A percentile compares a stretch with the other conserved stretches of the same genome.
phyloP scores from a whole-genome alignment of 2,113 vertebrate species.

The Carlito syrichta region DNA sequence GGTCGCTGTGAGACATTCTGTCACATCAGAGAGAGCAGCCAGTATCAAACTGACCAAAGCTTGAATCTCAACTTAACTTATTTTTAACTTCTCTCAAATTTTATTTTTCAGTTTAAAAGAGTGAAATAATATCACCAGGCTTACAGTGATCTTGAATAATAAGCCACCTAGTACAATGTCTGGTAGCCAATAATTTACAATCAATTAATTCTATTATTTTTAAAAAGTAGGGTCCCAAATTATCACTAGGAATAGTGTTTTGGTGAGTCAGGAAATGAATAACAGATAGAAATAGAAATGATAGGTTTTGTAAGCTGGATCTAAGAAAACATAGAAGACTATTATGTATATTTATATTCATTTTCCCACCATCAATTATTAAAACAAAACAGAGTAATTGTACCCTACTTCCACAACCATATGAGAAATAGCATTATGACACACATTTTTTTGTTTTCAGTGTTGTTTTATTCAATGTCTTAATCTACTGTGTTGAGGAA shows the following conservation, averaged over 20 bases:
- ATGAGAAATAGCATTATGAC: background rate
- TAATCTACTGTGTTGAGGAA: background rate
- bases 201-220: background rate
- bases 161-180: background rate
- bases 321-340: background rate
- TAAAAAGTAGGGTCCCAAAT: background rate
- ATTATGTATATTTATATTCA: background rate
- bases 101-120: background rate
- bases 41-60: background rate
- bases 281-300: background rate
- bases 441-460: background rate
- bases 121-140: background rate
- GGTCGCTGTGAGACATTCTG: background rate
- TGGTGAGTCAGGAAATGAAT: background rate
- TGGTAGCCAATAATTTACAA: background rate
- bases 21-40: background rate
- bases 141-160: background rate
- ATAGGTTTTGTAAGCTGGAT: background rate
- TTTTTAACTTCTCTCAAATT: background rate
- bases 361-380: background rate
- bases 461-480: background rate
- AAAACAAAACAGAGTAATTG: background rate
- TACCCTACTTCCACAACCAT: background rate
- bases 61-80: background rate
- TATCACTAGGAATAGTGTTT: background rate